These are phyloP conservation scores for Ligdia adustata DNA, from an alignment of 2,888 invertebrate species.

Conservation along the genomic window DNA sequence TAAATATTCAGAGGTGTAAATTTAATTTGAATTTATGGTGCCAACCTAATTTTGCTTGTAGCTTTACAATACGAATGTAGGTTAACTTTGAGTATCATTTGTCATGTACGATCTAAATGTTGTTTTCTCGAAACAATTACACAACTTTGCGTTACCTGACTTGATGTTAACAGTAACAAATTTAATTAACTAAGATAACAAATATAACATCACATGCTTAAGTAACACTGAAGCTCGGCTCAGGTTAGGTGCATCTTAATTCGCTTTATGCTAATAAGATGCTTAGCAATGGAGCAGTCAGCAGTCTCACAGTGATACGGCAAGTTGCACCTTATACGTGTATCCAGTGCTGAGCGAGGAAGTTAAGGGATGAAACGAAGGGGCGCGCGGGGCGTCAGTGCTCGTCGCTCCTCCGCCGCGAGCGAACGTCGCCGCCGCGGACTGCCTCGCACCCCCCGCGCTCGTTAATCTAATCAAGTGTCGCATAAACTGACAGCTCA, in stretches of 20 bases:
- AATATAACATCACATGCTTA: too few relatives aligned
- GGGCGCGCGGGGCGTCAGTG: slow-evolving; percentile 70
- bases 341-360: slow-evolving; percentile 49
- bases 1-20: slow-evolving; percentile 14
- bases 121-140: too few relatives aligned
- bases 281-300: slow-evolving; percentile 63
- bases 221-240: too few relatives aligned
- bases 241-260: slow-evolving; percentile 59
- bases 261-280: slow-evolving; percentile 77
- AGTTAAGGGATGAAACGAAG: slow-evolving; percentile 60
- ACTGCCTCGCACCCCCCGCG: slow-evolving; percentile 41
- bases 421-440: slow-evolving; percentile 62
- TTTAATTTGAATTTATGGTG: slow-evolving; percentile 19
- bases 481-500: slow-evolving; percentile 69
- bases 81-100: slow-evolving; percentile 7
- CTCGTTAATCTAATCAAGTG: slow-evolving; percentile 76
- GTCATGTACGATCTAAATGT: slow-evolving; percentile 6
- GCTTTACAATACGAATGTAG: slow-evolving; percentile 8
- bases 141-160: too few relatives aligned
- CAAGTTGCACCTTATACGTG: slow-evolving; percentile 65
- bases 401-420: slow-evolving; percentile 69
- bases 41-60: slow-evolving; percentile 18
- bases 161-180: too few relatives aligned
- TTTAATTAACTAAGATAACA: too few relatives aligned
- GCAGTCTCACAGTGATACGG: slow-evolving; percentile 57